Base-by-base conservation (phyloP, 2,113 vertebrate genomes). In the Geococcyx californianus region DNA sequence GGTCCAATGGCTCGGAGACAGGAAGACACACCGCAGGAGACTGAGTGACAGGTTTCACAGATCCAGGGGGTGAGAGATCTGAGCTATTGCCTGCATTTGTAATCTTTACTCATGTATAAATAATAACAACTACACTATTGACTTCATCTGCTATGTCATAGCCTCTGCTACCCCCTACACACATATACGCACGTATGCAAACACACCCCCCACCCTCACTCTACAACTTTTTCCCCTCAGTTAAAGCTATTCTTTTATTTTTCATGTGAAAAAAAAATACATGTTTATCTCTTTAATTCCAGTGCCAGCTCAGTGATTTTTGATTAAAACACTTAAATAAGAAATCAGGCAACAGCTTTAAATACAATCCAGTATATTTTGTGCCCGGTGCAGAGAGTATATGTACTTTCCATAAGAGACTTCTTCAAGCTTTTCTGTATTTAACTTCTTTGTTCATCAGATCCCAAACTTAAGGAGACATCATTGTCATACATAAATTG, bases 31-130 rank as follows among this genome's bases (percentile, higher is more conserved):
- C 98, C 92, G 96, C 98, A 84, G 98, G 98, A 98, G 98, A 98
- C 98, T 98, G 98, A 98, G 98, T 98, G 98, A 98, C 98, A 98
- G 98, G 98, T 98, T 98, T 98, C 98, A 98, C 97, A 98, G 98
- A 98, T 98, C 98, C 98, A 98, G 98, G 98, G 98, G 98, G 98
- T 97, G 97, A 98, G 98, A 98, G 98, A 98, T 98, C 98, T 98
- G 98, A 98, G 98, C 98, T 98, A 97, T 97, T 97, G 98, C 98
- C 98, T 98, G 98, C 98, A 98, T 98, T 98, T 98, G 98, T 98
- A 98, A 98, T 98, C 98, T 98, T 98, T 97, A 98, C 98, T 98
- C 98, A 98, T 98, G 98, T 98, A 98, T 98, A 98, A 98, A 98
- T 98, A 98, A 98, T 98, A 98, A 97, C 98, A 98, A 98, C 97